Conservation (phyloP, 2,797 vertebrate species). For the Selene dorsalis region DNA sequence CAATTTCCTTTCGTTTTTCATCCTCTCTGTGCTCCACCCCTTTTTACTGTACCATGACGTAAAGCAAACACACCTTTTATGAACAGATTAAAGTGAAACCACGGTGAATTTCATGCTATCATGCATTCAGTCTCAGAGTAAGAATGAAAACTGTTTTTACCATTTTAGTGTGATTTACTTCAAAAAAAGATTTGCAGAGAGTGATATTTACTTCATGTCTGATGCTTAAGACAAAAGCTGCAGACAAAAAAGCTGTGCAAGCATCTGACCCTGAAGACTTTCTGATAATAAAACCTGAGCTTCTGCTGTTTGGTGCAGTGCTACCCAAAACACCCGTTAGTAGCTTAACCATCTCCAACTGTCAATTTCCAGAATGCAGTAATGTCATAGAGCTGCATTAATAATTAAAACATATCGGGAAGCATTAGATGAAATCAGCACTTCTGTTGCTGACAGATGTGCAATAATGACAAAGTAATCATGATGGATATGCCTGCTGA, state of each 20-base stretch:
- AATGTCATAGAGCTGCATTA: conserved; percentile 48
- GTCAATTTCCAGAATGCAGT: conserved; percentile 34
- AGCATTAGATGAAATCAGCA: conserved; percentile 43
- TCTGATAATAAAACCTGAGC: conserved; percentile 29
- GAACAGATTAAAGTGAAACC: background rate
- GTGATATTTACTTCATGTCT: background rate
- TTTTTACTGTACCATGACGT: background rate
- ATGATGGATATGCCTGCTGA: conserved; percentile 25
- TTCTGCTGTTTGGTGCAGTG: conserved; percentile 21
- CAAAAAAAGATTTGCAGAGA: background rate
- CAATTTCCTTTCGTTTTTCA: background rate
- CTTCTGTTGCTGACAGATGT: conserved; percentile 53
- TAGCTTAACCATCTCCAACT: conserved; percentile 35
- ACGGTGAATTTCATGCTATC: background rate
- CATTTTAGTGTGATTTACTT: background rate
- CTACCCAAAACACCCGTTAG: conserved; percentile 24
- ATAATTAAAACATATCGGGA: conserved; percentile 58
- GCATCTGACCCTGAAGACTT: conserved; percentile 27
- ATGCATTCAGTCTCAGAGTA: background rate
- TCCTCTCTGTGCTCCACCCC: background rate
- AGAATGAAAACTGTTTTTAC: background rate
- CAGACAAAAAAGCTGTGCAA: conserved; percentile 7
- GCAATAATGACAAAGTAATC: conserved; percentile 50
- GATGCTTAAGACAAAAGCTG: background rate
- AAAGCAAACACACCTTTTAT: conserved; percentile 7